phyloP scores from a whole-genome alignment of 2,888 invertebrate genomes.

The Penaeus monodon region DNA sequence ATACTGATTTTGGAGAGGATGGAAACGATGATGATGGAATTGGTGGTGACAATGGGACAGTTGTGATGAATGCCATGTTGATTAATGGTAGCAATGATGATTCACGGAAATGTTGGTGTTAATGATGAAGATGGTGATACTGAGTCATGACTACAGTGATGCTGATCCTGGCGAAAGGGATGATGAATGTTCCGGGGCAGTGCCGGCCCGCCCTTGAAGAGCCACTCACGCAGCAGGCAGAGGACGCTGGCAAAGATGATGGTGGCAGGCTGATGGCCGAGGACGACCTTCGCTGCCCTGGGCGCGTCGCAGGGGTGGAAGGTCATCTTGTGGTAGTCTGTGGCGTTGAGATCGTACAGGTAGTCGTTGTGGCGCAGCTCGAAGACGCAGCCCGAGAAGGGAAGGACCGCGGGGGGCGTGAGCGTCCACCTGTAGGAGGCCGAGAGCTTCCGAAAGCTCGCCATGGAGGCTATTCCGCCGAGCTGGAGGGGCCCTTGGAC shows the following conservation, averaged over 20 bases:
- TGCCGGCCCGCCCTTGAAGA: not conserved
- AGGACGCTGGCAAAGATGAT: slow-evolving; percentile 43
- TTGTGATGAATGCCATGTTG: no score
- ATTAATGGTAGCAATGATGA: no score
- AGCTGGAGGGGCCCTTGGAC: slow-evolving; percentile 37
- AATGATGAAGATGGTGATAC: no score
- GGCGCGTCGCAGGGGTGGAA: slow-evolving; percentile 24
- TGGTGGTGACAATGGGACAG: no score
- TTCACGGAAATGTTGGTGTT: no score
- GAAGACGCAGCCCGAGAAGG: slow-evolving; percentile 39
- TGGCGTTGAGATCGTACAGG: slow-evolving; percentile 45
- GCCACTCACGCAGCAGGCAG: slow-evolving; percentile 37
- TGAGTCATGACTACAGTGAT: no score
- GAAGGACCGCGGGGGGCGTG: not conserved
- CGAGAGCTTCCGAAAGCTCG: slow-evolving; percentile 7
- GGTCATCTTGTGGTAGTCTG: slow-evolving; percentile 23
- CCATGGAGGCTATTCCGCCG: slow-evolving; percentile 30
- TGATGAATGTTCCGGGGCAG: no score
- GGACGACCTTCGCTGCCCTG: slow-evolving; percentile 1
- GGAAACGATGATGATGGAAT: no score
- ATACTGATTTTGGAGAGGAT: no score
- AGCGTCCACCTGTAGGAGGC: slow-evolving; percentile 29
- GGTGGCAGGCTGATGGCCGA: slow-evolving; percentile 27
- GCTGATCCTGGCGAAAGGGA: no score
- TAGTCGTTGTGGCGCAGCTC: slow-evolving; percentile 27